Evolutionary conservation across 1,140 invertebrate species (phyloP).

Genomic region (Mactra quadrangularis): DNA sequence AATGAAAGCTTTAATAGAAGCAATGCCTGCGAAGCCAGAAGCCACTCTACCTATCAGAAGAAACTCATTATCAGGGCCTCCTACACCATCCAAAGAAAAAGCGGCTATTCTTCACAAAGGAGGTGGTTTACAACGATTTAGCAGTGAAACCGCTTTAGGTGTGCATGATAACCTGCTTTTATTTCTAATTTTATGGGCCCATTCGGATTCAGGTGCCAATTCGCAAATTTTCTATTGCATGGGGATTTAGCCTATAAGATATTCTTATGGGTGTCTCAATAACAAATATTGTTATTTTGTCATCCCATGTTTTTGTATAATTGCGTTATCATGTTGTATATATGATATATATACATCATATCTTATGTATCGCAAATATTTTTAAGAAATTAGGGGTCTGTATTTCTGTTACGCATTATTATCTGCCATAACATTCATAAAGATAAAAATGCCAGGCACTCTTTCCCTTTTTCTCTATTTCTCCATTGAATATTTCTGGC

Average conservation of each 20-base stretch:
- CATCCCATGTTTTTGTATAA: too few species aligned
- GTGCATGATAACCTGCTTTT: constrained; percentile 14
- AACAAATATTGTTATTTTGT: too few species aligned
- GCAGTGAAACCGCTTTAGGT: constrained; percentile 61
- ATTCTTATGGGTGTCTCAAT: not conserved
- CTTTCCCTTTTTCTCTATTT: too few species aligned
- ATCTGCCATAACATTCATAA: too few species aligned
- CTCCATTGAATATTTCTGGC: too few species aligned
- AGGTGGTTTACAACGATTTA: constrained; percentile 50
- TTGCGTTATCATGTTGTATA: too few species aligned
- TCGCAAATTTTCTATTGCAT: not conserved
- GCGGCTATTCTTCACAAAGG: not conserved
- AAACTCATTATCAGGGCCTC: constrained; percentile 62
- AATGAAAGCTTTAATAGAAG: constrained; percentile 67
- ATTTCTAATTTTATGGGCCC: not conserved
- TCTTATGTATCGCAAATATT: too few species aligned
- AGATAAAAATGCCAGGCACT: too few species aligned
- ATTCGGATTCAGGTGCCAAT: not conserved
- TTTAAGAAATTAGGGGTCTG: too few species aligned
- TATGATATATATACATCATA: too few species aligned
- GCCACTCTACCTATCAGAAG: constrained; percentile 33
- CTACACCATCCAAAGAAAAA: constrained; percentile 54
- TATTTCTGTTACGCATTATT: too few species aligned
- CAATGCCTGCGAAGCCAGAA: constrained; percentile 65
- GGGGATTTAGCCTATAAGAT: not conserved